Evolutionary conservation across 1,140 invertebrate genomes (phyloP).

Genomic region (Drosophila kohkoa): DNA sequence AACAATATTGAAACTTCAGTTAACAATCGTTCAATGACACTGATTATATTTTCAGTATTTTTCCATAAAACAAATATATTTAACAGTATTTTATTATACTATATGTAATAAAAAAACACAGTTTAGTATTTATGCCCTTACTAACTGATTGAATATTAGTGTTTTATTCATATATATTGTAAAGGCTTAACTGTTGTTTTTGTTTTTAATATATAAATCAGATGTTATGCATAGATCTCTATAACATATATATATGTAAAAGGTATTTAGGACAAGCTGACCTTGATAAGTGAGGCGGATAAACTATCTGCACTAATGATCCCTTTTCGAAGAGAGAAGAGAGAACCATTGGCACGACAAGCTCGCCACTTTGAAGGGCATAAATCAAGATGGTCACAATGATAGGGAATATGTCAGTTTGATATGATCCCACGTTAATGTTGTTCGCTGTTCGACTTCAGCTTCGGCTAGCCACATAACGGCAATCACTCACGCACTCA

Average conservation of each 20-base stretch:
- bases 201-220: not conserved
- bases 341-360: constrained; percentile 1
- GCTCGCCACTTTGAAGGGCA: constrained; percentile 5
- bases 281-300: constrained; percentile 15
- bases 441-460: not conserved
- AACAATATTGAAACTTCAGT: no score
- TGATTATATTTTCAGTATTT: not conserved
- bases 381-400: constrained; percentile 45
- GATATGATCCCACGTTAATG: constrained; percentile 25
- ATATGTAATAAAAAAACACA: no score
- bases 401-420: constrained; percentile 44
- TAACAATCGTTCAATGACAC: no score
- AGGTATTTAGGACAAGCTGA: constrained; percentile 5
- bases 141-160: no score
- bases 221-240: not conserved
- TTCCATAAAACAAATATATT: no score
- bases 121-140: no score
- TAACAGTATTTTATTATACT: no score
- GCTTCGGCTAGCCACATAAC: constrained; percentile 29
- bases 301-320: constrained; percentile 19
- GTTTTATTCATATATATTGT: not conserved
- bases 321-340: not conserved
- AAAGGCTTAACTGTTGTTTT: not conserved
- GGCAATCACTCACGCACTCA: constrained; percentile 51
- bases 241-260: not conserved